Evolutionary conservation across 2,888 invertebrate genomes (phyloP).

Genomic region (Ommatoiulus sabulosus): DNA sequence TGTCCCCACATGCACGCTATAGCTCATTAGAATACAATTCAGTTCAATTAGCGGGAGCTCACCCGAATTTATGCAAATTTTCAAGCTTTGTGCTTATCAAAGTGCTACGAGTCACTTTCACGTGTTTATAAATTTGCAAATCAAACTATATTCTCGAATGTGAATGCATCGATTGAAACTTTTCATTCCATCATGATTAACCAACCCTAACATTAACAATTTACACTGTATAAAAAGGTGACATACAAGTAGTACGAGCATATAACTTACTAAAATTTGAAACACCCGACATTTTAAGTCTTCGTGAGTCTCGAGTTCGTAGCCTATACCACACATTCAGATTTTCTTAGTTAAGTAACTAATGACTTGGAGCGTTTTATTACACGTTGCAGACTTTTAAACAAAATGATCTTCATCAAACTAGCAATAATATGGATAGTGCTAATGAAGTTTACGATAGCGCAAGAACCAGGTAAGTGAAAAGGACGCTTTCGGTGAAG

Average conservation of each 20-base stretch:
- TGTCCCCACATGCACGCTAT: slow-evolving; percentile 12
- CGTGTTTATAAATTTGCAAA: neutral
- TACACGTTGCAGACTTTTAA: neutral
- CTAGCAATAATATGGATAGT: slow-evolving; percentile 11
- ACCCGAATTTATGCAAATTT: slow-evolving; percentile 4
- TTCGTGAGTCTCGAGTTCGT: too few species aligned
- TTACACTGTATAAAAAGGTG: too few species aligned
- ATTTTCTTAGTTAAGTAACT: neutral
- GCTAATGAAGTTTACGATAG: slow-evolving; percentile 34
- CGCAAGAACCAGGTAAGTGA: slow-evolving; percentile 39
- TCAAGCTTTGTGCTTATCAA: neutral
- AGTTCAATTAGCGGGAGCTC: neutral
- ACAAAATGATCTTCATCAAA: slow-evolving; percentile 32
- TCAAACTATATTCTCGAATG: neutral
- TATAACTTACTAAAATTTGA: too few species aligned
- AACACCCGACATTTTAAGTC: too few species aligned
- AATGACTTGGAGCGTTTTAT: neutral
- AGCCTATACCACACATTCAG: too few species aligned
- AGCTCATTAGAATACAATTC: slow-evolving; percentile 10
- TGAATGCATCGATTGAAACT: too few species aligned
- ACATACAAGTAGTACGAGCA: too few species aligned
- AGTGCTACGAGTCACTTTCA: neutral
- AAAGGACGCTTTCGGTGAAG: neutral
- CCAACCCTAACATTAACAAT: too few species aligned
- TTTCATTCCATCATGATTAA: too few species aligned